These are phyloP conservation scores for Corydoras sp. DNA, from an alignment of 2,113 vertebrate genomes.

Conservation along the genomic window DNA sequence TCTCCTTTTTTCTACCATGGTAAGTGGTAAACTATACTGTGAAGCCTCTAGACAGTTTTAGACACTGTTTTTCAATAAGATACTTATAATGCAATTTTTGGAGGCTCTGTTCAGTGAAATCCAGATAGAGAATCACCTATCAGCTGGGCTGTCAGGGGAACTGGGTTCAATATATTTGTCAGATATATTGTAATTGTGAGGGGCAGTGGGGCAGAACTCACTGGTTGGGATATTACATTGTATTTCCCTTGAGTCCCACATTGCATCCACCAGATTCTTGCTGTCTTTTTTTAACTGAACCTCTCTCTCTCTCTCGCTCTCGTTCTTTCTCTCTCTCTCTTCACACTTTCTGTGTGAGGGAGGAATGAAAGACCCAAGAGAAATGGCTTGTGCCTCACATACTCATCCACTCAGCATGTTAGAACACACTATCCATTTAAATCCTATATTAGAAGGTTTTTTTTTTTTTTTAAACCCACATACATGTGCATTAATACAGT, in stretches of 20 bases:
- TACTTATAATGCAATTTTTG: conserved; percentile 53
- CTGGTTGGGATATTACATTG: conserved; percentile 64
- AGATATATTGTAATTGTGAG: conserved; percentile 66
- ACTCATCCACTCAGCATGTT: not conserved
- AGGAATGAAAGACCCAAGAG: not conserved
- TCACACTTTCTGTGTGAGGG: conserved; percentile 12
- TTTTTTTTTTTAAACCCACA: not conserved
- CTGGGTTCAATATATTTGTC: conserved; percentile 63
- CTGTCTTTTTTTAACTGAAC: conserved; percentile 32
- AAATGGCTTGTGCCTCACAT: conserved; percentile 4
- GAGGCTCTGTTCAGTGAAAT: conserved; percentile 52
- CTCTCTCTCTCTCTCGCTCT: not conserved
- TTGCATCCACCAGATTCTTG: conserved; percentile 41
- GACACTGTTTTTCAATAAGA: conserved; percentile 51
- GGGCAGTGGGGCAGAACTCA: conserved; percentile 51
- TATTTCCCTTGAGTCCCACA: conserved; percentile 61
- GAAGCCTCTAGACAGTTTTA: conserved; percentile 31
- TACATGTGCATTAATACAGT: not conserved
- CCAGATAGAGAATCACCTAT: conserved; percentile 32
- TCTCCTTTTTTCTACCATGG: not conserved
- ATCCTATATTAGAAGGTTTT: conserved; percentile 1
- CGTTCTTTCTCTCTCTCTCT: conserved; percentile 6
- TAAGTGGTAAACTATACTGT: conserved; percentile 22
- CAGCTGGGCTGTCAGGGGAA: conserved; percentile 56
- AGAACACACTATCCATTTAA: conserved; percentile 4